Evolutionary conservation across 2,888 invertebrate genomes (phyloP), one percentile per base, ranked within the genome.

Genomic region (Chrysotoxum bicinctum): DNA sequence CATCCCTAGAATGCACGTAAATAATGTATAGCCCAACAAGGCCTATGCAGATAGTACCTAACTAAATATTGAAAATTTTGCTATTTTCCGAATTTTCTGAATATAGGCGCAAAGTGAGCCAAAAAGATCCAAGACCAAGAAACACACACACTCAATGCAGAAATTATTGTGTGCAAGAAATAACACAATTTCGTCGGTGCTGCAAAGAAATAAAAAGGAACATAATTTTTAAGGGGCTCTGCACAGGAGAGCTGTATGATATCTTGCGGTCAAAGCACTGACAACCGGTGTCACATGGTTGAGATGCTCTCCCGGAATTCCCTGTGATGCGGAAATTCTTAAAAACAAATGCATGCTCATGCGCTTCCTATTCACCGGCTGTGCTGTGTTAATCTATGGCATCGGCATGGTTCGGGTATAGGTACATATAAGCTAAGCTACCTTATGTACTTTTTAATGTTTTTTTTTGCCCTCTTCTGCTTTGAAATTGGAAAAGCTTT

Each of bases 301-400:
- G 83, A 73, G 74, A 83, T 83, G 74, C 83, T 83, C 79, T 83
- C 83, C 83, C 74, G 83, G 83, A 84, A 84, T 80, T 84, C 70
- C 80, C 79, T 75, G 75, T 84, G 75, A 84, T 84, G 84, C 84
- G 84, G 84, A 84, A 84, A 80, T 84, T 84, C 75, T 58, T 80
- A 80, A 79, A 84, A 84, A 84, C 84, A 84, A 84, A 84, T 80
- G 80, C 79, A 75, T 75, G 80, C 70, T 75, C 84, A 84, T 84
- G 84, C 84, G 84, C 84, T 83, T 83, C 74, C 43, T 74, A 64
- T 83, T 69, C 74, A 83, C 83, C 83, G 83, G 83, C 69, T 77
- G 52, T 60, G 26, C 32, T 62, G 16, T 30, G 16, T 56, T 43
- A 43, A 43, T 40, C 62, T 64, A 64, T 45, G 62, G 43, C 45